Conservation (phyloP, 1,140 invertebrate genomes). For the Bombus polaris region DNA sequence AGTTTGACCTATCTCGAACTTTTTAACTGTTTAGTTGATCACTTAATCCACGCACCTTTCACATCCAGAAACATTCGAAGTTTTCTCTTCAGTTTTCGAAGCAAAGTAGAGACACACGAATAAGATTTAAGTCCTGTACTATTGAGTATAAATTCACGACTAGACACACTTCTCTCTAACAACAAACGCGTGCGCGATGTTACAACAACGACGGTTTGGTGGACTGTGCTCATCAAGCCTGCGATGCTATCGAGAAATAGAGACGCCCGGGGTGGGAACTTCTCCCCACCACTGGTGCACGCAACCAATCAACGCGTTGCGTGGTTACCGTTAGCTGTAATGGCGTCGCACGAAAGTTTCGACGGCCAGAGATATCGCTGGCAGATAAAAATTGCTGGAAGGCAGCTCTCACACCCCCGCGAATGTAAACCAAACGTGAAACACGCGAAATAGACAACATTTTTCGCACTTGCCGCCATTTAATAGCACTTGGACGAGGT, state of each 20-base stretch:
- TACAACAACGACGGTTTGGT: not conserved
- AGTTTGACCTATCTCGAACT: too few species aligned
- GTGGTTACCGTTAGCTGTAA: slow-evolving; percentile 32
- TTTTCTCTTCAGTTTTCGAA: too few species aligned
- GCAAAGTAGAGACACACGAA: too few species aligned
- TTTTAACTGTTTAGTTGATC: too few species aligned
- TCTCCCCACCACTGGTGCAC: slow-evolving; percentile 15
- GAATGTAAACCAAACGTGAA: not conserved
- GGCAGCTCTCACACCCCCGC: slow-evolving; percentile 36
- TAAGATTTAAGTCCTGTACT: accelerated
- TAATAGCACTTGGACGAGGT: slow-evolving; percentile 4
- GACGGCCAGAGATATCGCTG: slow-evolving; percentile 26
- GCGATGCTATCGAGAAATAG: not conserved
- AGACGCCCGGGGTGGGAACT: not conserved
- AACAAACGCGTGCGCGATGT: accelerated
- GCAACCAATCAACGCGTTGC: not conserved
- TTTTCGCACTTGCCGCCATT: slow-evolving; percentile 37
- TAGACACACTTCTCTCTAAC: too few species aligned
- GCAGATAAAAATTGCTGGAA: slow-evolving; percentile 29
- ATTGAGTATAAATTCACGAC: too few species aligned
- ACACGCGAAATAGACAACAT: slow-evolving; percentile 37
- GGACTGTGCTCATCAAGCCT: slow-evolving; percentile 32
- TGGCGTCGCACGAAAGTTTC: slow-evolving; percentile 56
- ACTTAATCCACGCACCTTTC: too few species aligned
- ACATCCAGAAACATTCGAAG: too few species aligned